Evolutionary conservation across 2,113 vertebrate species (phyloP), one percentile per base, ranked within the genome.

Genomic region (Oreochromis spilurus): DNA sequence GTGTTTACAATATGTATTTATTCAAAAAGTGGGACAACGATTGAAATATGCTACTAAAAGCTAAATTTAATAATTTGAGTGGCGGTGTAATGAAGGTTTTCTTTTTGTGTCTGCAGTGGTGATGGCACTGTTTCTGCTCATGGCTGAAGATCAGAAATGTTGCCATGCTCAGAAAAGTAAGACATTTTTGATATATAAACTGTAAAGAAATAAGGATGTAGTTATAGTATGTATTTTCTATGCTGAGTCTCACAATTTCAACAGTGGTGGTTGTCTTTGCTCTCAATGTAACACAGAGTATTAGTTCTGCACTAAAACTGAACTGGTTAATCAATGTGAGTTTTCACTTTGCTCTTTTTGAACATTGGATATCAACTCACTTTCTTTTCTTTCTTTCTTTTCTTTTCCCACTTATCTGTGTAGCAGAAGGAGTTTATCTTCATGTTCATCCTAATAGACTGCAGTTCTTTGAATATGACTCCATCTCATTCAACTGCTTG

Each of bases 381-480:
- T 54, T 54, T 19, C 16, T 52, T 9, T 0, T 52, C 4, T 8
- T 7, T 43, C n/a, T 45, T 52, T 19, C 1, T 19, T 50, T 50
- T 50, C 7, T 19, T 19, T 4, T 19, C 6, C 14, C 3, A 0
- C 45, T 52, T 19, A 19, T 52, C 50, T 57, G 21, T 57, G 29
- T 0, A 19, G 58, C 29, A 34, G 29, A 62, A 2, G 58, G 29
- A 6, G 58, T 2, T 67, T 7, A 12, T 67, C 9, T 38, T 67
- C 62, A 7, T 38, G 6, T 67, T 4, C 5, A 67, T 38, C 62
- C 62, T 0, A 67, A 38, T 0, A 21, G 3, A 38, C 10, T 67
- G 0, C 62, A 67, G 62, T 67, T 67, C 34, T 67, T 67, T 67
- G 31, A 67, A 38, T 38, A 67, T 38, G 62, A 36, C 0, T 1